Base-by-base conservation (phyloP, 2,113 vertebrate genomes). In the Sturnus vulgaris region DNA sequence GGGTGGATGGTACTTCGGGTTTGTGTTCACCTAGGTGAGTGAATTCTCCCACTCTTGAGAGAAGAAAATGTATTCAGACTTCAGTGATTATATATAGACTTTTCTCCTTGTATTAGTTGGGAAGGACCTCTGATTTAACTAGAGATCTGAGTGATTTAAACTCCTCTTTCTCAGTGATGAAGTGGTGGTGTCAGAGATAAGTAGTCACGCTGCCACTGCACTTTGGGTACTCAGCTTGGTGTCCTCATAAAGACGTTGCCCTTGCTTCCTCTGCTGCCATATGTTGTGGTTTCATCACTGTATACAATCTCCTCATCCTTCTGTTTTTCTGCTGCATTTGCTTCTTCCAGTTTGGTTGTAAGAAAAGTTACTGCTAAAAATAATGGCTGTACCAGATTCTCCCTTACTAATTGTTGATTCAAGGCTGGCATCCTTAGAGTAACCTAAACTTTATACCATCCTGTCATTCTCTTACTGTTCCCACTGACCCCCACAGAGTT, bases 191-290 rank as follows among this genome's bases (percentile, higher is more conserved):
- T 61, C 12, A 35, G 59, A 60, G 39, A 27, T 8, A 53, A n/a
- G 20, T 13, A 46, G 49, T 20, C 5, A 4, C 0, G 0, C 35
- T 71, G 46, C 40, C 33, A 7, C 35, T 55, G 28, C 0, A 0
- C 28, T 31, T 28, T 7, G 6, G 23, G 15, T 39, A 12, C n/a
- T 15, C 33, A 25, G 23, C 19, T 44, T 1, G 3, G 46, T 40
- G 6, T 15, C 17, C 23, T 52, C 4, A 6, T 8, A 23, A 8
- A 53, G 37, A 39, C 3, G 2, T 40, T 72, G 49, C 3, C n/a
- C 39, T 49, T 28, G 15, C 40, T 75, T 82, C 44, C 42, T 33
- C 35, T 35, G 3, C 59, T 77, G 59, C 35, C 30, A 24, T 2
- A 2, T 33, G 27, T 31, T 6, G 0, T 50, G 20, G 16, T 68